Evolutionary conservation across 2,797 vertebrate genomes (phyloP).

Genomic region (Crocidura indochinensis): DNA sequence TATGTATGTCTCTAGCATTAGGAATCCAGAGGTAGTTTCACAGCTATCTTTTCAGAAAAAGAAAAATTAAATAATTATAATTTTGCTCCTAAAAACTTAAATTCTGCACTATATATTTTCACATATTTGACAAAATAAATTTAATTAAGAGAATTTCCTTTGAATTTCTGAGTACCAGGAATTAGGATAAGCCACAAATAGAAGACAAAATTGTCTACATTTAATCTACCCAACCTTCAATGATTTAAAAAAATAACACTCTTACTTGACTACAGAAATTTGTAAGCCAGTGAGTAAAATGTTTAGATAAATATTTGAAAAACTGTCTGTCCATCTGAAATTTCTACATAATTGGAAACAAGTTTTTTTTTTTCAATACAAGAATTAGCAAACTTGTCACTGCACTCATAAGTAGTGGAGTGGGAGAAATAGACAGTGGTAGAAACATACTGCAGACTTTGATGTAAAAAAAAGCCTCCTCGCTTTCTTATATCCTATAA

Average conservation of each 20-base stretch:
- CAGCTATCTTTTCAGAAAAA: constrained; percentile 16
- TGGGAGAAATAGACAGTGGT: not conserved
- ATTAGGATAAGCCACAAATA: not conserved
- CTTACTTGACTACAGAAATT: not conserved
- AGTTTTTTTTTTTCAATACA: not conserved
- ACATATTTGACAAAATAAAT: constrained; percentile 61
- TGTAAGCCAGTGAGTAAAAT: constrained; percentile 15
- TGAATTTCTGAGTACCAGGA: not conserved
- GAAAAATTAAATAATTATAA: constrained; percentile 14
- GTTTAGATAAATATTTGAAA: constrained; percentile 17
- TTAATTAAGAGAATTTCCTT: constrained; percentile 42
- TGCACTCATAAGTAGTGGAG: not conserved
- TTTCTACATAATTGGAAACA: not conserved
- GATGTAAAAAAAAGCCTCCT: not conserved
- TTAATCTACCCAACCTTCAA: constrained; percentile 51
- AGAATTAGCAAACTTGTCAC: not conserved
- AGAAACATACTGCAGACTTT: not conserved
- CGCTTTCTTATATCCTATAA: constrained; percentile 5
- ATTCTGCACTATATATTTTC: constrained; percentile 23
- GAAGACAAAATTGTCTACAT: constrained; percentile 12
- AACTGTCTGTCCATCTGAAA: not conserved
- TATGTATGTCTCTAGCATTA: constrained; percentile 14
- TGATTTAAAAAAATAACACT: not conserved
- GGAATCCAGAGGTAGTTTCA: not conserved
- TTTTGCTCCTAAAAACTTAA: constrained; percentile 51